These are phyloP conservation scores for Gryllus bimaculatus DNA, from an alignment of 1,140 invertebrate species.

Conservation along the genomic window DNA sequence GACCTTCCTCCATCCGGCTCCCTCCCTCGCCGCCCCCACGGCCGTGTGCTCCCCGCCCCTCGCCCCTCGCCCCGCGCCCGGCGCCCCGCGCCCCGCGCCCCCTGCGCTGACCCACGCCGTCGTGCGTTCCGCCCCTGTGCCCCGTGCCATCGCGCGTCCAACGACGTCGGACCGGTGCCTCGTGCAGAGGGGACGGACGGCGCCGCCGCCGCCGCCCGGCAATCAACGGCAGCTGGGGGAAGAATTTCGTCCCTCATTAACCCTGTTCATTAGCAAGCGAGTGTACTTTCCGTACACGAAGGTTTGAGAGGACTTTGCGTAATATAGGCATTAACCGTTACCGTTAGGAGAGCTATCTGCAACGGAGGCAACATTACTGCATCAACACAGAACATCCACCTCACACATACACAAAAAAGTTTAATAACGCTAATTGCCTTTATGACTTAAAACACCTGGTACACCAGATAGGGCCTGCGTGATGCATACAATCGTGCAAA, in stretches of 20 bases:
- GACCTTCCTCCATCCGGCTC: too few relatives aligned
- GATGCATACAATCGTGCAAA: conserved; percentile 4
- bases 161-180: neutral
- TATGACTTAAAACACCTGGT: conserved; percentile 14
- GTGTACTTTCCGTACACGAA: neutral
- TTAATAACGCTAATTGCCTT: conserved; percentile 14
- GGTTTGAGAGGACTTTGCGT: neutral
- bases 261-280: conserved; percentile 3
- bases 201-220: too few relatives aligned
- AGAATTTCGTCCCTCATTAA: conserved; percentile 4
- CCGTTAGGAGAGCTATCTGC: neutral
- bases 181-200: neutral
- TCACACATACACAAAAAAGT: neutral
- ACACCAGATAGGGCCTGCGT: conserved; percentile 8
- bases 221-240: neutral
- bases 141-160: too few relatives aligned
- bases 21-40: too few relatives aligned
- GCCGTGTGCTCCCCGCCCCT: too few relatives aligned
- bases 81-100: too few relatives aligned
- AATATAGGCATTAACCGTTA: conserved; percentile 4
- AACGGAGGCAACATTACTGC: neutral
- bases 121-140: too few relatives aligned
- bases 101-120: too few relatives aligned
- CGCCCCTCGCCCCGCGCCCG: too few relatives aligned
- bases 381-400: neutral